Base-by-base conservation (phyloP, 2,888 invertebrate species). In the Himalopsyche tibetana region DNA sequence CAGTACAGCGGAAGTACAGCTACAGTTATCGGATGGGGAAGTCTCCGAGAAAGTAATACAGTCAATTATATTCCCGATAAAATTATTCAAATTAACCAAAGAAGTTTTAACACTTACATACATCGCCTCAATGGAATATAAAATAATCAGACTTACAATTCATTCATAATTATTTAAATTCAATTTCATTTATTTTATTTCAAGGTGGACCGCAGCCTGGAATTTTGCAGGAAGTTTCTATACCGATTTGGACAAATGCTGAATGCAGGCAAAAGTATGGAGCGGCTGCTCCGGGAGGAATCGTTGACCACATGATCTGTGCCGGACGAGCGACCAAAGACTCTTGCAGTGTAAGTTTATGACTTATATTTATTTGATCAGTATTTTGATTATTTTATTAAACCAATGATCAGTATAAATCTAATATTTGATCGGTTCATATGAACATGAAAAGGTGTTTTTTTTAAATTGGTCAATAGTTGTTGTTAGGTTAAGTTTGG, bases 11-110 rank as follows among this genome's bases (percentile, higher is more conserved):
- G 96, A 2, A 94, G 94, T 89, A 93, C 94, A 15, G 97, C 95
- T 2, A 97, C 97, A 0, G 97, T 98, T 5, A 96, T 97, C 86
- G 98, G 98, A 74, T 98, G 98, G 98, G 98, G 97, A 81, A 97
- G 97, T 90, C 92, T 97, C 88, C 92, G 95, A 90, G 97, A 97
- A 92, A 95, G 96, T 96, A 90, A 93, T 94, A 92, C 36, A 83
- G 88, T 82, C 83, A 38, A 8, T 12, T 82, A 55, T 55, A 6
- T 5, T 56, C 45, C 9, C 51, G 3, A 51, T 51, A 51, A 51
- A 51, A 15, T 15, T 15, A 51, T 51, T 51, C 15, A 51, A 12
- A 4, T 0, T 74, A 19, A 19, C 8, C 2, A 28, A 28, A 28
- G 17, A 69, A 15, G 69, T 11, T 45, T 11, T 11, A 45, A 45